These are phyloP conservation scores for Phymorhynchus buccinoides DNA, from an alignment of 1,140 invertebrate genomes.

Conservation along the genomic window DNA sequence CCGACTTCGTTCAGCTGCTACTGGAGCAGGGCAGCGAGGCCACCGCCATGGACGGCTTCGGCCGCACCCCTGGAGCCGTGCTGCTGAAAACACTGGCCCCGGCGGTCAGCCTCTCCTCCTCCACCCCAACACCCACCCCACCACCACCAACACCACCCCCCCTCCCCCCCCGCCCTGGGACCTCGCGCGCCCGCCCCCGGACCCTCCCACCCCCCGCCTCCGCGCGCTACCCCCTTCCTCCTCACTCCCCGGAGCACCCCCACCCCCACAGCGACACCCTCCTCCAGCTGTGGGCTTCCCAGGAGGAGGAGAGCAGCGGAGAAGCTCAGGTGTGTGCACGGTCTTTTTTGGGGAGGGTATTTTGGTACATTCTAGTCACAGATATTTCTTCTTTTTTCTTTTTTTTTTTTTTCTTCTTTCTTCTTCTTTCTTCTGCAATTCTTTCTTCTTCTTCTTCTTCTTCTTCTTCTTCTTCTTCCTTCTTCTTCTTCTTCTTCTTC, in stretches of 20 bases:
- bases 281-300: background rate
- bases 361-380: no score
- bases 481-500: no score
- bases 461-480: no score
- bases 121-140: background rate
- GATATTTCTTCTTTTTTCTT: no score
- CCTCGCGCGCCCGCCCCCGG: background rate
- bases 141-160: background rate
- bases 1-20: constrained; percentile 19
- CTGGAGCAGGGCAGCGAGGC: constrained; percentile 23
- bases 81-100: constrained; percentile 32
- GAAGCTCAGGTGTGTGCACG: background rate
- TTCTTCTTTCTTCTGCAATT: no score
- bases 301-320: background rate
- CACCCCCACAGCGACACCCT: constrained; percentile 30
- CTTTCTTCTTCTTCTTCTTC: no score
- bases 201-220: background rate
- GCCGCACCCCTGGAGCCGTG: constrained; percentile 9
- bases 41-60: constrained; percentile 26
- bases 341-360: no score
- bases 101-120: background rate
- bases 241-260: background rate
- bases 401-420: no score
- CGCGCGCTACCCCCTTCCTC: background rate
- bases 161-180: background rate